phyloP scores from a whole-genome alignment of 2,797 vertebrate species.

The Melanotaenia nigrans region DNA sequence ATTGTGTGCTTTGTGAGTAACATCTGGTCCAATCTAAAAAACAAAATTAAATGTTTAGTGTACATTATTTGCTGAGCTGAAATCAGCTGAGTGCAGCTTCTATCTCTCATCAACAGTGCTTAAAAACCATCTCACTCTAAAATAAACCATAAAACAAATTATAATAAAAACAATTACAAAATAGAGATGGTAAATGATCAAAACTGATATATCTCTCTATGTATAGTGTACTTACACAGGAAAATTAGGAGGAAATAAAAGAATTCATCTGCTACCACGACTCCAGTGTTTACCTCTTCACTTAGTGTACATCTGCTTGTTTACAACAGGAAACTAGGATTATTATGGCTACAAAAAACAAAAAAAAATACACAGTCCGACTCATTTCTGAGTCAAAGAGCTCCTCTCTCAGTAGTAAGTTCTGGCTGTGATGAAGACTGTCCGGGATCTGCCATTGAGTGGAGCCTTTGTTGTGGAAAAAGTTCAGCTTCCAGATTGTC shows the following conservation, averaged over 20 bases:
- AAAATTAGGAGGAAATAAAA: slow-evolving; percentile 59
- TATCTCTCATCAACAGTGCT: slow-evolving; percentile 72
- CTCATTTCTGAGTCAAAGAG: slow-evolving; percentile 43
- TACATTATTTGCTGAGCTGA: slow-evolving; percentile 35
- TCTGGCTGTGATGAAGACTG: slow-evolving; percentile 46
- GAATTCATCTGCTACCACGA: slow-evolving; percentile 63
- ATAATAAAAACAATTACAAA: slow-evolving; percentile 62
- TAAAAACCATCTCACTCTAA: slow-evolving; percentile 66
- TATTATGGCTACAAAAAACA: slow-evolving; percentile 55
- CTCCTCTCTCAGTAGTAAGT: slow-evolving; percentile 82
- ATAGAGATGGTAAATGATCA: slow-evolving; percentile 58
- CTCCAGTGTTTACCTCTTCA: slow-evolving; percentile 86
- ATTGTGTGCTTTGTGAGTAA: not conserved
- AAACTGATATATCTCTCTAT: slow-evolving; percentile 70
- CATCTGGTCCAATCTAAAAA: not conserved
- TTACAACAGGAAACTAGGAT: slow-evolving; percentile 74
- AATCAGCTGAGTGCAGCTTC: slow-evolving; percentile 67
- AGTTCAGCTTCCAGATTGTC: slow-evolving; percentile 35
- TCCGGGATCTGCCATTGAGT: slow-evolving; percentile 4
- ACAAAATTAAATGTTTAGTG: slow-evolving; percentile 14
- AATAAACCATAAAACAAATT: slow-evolving; percentile 48
- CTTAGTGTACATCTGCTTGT: slow-evolving; percentile 75
- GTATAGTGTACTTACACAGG: slow-evolving; percentile 75
- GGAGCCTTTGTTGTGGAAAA: slow-evolving; percentile 41
- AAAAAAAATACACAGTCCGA: slow-evolving; percentile 43